Base-by-base conservation (phyloP, 2,888 invertebrate species). In the Lasioglossum villosulum region DNA sequence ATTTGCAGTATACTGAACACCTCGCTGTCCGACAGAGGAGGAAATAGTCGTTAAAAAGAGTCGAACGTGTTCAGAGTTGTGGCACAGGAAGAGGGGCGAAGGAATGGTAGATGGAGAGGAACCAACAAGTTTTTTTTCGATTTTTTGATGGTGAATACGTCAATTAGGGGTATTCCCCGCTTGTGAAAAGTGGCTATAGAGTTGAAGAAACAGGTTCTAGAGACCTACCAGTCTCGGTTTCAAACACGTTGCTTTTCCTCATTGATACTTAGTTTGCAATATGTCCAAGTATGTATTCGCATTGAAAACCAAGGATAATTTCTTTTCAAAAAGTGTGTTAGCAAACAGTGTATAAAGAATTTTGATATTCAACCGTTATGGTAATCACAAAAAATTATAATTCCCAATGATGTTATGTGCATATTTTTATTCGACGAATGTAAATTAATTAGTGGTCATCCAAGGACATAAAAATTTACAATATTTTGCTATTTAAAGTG, bases 171-270 rank as follows among this genome's bases (percentile, higher is more conserved):
- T 75, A 83, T 78, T 78, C 70, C 84, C 70, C 27, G 70, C 16
- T 77, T 68, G 84, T 74, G 16, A 71, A 78, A 78, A 52, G 70
- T 75, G 52, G 39, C 63, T 42, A 37, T 71, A 75, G 84, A 75
- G 39, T 71, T n/a, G 52, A 63, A 42, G 48, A 63, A 78, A 84
- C 71, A 84, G 84, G 84, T 84, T 83, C n/a, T 83, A 30, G 27
- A 27, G 68, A 77, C 30, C 71, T 19, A n/a, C 39, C 23, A 56
- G 39, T 70, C 34, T 42, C n/a, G 12, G n/a, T 56, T 34, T 72
- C 77, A 52, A 39, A 52, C 52, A 37, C 42, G 19, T 42, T 70
- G n/a, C 19, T 45, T 52, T 27, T 63, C 63, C 63, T 63, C 30
- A 63, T 63, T 56, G 1, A 16, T 16, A 6, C 63, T 30, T 63